These are phyloP conservation scores for Carcina quercana DNA, from an alignment of 2,888 invertebrate species.

Conservation along the genomic window DNA sequence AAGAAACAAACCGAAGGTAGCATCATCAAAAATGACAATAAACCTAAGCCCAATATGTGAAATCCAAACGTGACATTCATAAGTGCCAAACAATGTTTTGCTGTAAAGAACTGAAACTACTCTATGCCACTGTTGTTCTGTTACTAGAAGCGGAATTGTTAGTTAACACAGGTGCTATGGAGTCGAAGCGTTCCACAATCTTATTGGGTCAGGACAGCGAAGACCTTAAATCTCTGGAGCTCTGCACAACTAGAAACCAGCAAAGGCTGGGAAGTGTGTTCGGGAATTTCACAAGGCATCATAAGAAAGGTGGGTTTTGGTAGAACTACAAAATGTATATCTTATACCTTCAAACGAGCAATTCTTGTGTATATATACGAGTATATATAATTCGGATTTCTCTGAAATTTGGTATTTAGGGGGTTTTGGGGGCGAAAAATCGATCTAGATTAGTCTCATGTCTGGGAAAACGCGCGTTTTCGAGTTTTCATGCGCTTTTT, in stretches of 20 bases:
- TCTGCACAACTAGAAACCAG: conserved; percentile 59
- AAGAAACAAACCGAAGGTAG: conserved; percentile 35
- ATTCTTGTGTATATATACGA: no score
- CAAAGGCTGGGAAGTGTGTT: conserved; percentile 64
- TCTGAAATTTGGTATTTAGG: no score
- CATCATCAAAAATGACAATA: conserved; percentile 59
- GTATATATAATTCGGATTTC: neutral
- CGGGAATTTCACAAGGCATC: conserved; percentile 65
- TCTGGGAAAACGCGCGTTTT: no score
- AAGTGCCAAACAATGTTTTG: conserved; percentile 71
- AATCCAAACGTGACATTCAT: conserved; percentile 52
- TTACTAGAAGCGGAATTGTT: conserved; percentile 59
- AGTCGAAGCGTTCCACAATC: conserved; percentile 60
- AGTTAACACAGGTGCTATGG: conserved; percentile 62
- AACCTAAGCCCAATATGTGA: conserved; percentile 51
- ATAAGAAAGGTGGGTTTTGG: conserved; percentile 56
- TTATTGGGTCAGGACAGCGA: conserved; percentile 55
- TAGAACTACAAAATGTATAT: no score
- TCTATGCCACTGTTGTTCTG: conserved; percentile 60
- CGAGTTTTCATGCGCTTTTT: no score
- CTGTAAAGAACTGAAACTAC: conserved; percentile 65
- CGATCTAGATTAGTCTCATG: no score
- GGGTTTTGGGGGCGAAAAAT: no score
- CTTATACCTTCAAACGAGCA: no score
- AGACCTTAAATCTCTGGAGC: conserved; percentile 55